These are phyloP conservation scores for Drosophila cracens DNA, from an alignment of 2,888 invertebrate species.

Conservation along the genomic window DNA sequence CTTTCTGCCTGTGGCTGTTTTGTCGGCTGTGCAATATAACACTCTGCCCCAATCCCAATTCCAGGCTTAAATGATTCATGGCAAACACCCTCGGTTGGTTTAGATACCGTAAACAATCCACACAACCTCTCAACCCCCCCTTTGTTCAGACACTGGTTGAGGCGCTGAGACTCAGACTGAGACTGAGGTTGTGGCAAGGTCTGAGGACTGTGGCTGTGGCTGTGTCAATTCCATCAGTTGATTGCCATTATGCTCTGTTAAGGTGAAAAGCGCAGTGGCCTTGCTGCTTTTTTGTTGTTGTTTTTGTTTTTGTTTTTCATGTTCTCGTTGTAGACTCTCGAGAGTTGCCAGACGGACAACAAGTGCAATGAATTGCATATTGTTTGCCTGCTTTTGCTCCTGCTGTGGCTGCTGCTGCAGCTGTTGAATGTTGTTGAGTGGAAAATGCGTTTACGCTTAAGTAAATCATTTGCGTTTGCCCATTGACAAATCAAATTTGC, in stretches of 20 bases:
- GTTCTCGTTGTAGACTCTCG: slow-evolving; percentile 8
- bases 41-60: slow-evolving; percentile 46
- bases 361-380: slow-evolving; percentile 55
- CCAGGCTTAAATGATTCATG: slow-evolving; percentile 75
- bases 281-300: slow-evolving; percentile 26
- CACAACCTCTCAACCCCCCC: not conserved
- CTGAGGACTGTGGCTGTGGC: slow-evolving; percentile 10
- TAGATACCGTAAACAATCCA: slow-evolving; percentile 8
- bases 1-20: slow-evolving; percentile 60
- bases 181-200: slow-evolving; percentile 5
- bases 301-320: slow-evolving; percentile 20
- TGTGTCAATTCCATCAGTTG: slow-evolving; percentile 71
- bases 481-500: slow-evolving; percentile 58
- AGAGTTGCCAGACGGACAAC: slow-evolving; percentile 13
- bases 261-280: slow-evolving; percentile 67
- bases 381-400: slow-evolving; percentile 36
- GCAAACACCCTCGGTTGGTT: slow-evolving; percentile 32
- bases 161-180: slow-evolving; percentile 1
- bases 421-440: slow-evolving; percentile 45
- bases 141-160: slow-evolving; percentile 14
- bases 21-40: slow-evolving; percentile 67
- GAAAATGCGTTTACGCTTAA: slow-evolving; percentile 75
- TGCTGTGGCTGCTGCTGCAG: not conserved
- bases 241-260: slow-evolving; percentile 75
- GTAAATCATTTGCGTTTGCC: slow-evolving; percentile 66